These are phyloP conservation scores for Harpagoxenus sublaevis DNA, from an alignment of 2,888 invertebrate species.

Conservation along the genomic window DNA sequence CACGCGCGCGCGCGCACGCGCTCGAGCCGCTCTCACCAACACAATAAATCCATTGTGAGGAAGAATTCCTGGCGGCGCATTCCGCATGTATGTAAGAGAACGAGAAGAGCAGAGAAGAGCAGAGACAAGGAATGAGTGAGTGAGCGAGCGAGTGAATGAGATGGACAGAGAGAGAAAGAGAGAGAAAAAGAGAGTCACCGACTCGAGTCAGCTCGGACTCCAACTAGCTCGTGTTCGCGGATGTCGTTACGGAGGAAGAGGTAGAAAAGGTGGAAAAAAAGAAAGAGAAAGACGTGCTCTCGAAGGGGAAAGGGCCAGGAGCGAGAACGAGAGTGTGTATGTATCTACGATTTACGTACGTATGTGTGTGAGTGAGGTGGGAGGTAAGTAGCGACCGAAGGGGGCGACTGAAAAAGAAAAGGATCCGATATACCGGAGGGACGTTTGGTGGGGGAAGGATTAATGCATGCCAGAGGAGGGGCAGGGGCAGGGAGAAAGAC, in stretches of 20 bases:
- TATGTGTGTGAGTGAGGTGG: constrained; percentile 8
- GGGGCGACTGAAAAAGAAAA: constrained; percentile 61
- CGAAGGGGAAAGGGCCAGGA: constrained; percentile 28
- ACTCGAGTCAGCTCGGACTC: constrained; percentile 58
- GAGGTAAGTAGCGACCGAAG: constrained; percentile 37
- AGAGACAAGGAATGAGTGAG: not conserved
- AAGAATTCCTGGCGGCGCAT: constrained; percentile 81
- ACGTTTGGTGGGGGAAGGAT: constrained; percentile 60
- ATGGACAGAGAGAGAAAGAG: not conserved
- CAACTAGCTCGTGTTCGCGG: constrained; percentile 70
- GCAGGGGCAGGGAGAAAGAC: constrained; percentile 33
- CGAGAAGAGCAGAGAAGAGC: constrained; percentile 33
- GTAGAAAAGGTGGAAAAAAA: constrained; percentile 49
- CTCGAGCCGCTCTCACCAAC: constrained; percentile 76
- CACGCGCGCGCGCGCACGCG: constrained; percentile 56
- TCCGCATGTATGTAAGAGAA: constrained; percentile 77
- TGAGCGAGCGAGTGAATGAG: constrained; percentile 2
- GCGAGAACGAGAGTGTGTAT: constrained; percentile 49
- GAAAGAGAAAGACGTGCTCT: constrained; percentile 63
- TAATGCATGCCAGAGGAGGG: constrained; percentile 58
- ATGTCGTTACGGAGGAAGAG: constrained; percentile 76
- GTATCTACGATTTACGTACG: not conserved
- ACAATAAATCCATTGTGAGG: constrained; percentile 82
- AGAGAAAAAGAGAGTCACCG: constrained; percentile 54
- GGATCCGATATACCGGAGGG: constrained; percentile 65